Evolutionary conservation across 1,140 invertebrate genomes (phyloP).

Genomic region (Drosophila tsacasi): DNA sequence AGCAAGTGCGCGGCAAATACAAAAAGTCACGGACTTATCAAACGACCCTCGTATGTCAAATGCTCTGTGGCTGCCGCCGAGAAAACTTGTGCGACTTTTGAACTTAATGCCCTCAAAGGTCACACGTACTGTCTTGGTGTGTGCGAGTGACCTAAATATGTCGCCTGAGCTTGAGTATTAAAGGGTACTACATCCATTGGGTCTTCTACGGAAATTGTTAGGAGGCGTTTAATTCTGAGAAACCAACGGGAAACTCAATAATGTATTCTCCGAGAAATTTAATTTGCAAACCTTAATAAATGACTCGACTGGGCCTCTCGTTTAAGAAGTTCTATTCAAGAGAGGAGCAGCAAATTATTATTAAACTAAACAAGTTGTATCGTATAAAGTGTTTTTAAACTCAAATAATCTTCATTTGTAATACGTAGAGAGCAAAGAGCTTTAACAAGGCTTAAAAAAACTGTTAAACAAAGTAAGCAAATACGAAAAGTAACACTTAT

Average conservation of each 20-base stretch:
- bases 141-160: slow-evolving; percentile 41
- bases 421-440: background rate
- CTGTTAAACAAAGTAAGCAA: background rate
- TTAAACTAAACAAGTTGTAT: background rate
- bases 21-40: too few species aligned
- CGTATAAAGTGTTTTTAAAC: background rate
- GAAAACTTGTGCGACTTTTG: slow-evolving; percentile 75
- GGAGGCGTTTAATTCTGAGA: slow-evolving; percentile 1
- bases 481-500: slow-evolving; percentile 7
- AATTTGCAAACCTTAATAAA: background rate
- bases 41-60: slow-evolving; percentile 71
- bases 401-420: background rate
- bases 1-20: too few species aligned
- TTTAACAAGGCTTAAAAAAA: background rate
- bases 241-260: slow-evolving; percentile 5
- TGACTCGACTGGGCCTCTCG: background rate
- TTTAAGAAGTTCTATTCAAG: background rate
- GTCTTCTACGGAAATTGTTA: background rate
- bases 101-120: slow-evolving; percentile 74
- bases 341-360: too few species aligned
- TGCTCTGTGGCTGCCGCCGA: slow-evolving; percentile 44
- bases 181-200: background rate
- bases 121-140: slow-evolving; percentile 44
- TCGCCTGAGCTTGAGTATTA: slow-evolving; percentile 2
- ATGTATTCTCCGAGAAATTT: background rate